Evolutionary conservation across 2,113 vertebrate genomes (phyloP).

Genomic region (Sinocyclocheilus anophthalmus): DNA sequence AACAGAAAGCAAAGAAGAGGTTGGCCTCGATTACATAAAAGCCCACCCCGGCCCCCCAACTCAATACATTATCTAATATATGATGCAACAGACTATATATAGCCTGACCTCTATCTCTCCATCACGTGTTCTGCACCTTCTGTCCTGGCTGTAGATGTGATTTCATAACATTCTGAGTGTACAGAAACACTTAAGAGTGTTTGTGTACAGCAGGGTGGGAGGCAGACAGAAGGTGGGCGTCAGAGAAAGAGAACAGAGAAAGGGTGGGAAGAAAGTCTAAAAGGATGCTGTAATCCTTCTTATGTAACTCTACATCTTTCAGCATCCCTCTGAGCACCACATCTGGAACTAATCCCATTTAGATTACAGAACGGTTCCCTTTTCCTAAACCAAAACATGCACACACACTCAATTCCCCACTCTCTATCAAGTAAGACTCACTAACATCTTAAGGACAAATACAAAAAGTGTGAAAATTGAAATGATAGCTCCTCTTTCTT

Average conservation of each 20-base stretch:
- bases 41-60: conserved; percentile 24
- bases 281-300: conserved; percentile 72
- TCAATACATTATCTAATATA: conserved; percentile 46
- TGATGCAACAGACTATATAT: conserved; percentile 46
- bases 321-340: conserved; percentile 47
- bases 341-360: conserved; percentile 49
- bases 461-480: not conserved
- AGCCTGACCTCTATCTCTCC: conserved; percentile 34
- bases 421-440: conserved; percentile 1
- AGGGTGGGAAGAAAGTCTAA: conserved; percentile 6
- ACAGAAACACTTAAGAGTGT: conserved; percentile 7
- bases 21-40: conserved; percentile 33
- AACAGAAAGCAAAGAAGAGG: not conserved
- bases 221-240: not conserved
- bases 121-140: conserved; percentile 38
- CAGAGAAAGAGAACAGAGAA: not conserved
- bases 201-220: not conserved
- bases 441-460: not conserved
- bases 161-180: conserved; percentile 22
- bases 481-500: not conserved
- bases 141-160: conserved; percentile 29
- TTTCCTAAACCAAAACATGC: conserved; percentile 49
- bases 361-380: conserved; percentile 24
- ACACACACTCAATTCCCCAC: conserved; percentile 44
- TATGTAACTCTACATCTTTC: conserved; percentile 66